Evolutionary conservation across 92 coral and sea anemone species (phyloP).

Genomic region (Nematostella vectensis): DNA sequence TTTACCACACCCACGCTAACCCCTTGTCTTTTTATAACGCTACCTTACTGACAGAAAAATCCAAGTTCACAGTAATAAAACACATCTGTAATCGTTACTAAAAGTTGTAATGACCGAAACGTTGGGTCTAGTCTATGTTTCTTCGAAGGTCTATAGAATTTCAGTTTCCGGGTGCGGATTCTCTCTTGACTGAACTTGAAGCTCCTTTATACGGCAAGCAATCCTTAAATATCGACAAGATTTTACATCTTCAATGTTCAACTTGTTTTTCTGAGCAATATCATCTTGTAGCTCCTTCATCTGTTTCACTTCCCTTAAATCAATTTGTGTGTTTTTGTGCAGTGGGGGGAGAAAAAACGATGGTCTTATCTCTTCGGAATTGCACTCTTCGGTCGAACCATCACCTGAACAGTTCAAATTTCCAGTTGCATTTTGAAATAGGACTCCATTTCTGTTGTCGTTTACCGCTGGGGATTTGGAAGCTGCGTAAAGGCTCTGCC

Average conservation of each 20-base stretch:
- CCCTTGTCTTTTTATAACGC: too few species aligned
- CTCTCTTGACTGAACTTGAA: conserved; percentile 2
- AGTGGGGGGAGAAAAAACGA: conserved; percentile 37
- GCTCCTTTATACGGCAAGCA: conserved; percentile 17
- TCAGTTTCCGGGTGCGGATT: too few species aligned
- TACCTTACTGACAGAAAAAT: too few species aligned
- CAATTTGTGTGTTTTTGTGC: conserved; percentile 13
- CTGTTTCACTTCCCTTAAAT: conserved; percentile 31
- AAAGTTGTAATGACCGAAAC: too few species aligned
- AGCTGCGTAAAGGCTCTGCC: background rate
- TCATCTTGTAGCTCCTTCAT: conserved; percentile 17
- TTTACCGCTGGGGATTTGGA: background rate
- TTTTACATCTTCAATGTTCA: conserved; percentile 15
- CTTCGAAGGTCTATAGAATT: too few species aligned
- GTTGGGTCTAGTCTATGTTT: too few species aligned
- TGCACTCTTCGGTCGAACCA: background rate
- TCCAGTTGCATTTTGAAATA: background rate
- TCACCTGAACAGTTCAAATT: background rate
- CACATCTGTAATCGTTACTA: too few species aligned
- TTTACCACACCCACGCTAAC: too few species aligned
- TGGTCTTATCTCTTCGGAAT: background rate
- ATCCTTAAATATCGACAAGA: conserved; percentile 36
- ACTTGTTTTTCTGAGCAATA: background rate
- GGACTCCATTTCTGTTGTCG: background rate
- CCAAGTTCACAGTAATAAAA: too few species aligned